Conservation (phyloP, 2,888 invertebrate species). For the Choristoneura rosaceana region DNA sequence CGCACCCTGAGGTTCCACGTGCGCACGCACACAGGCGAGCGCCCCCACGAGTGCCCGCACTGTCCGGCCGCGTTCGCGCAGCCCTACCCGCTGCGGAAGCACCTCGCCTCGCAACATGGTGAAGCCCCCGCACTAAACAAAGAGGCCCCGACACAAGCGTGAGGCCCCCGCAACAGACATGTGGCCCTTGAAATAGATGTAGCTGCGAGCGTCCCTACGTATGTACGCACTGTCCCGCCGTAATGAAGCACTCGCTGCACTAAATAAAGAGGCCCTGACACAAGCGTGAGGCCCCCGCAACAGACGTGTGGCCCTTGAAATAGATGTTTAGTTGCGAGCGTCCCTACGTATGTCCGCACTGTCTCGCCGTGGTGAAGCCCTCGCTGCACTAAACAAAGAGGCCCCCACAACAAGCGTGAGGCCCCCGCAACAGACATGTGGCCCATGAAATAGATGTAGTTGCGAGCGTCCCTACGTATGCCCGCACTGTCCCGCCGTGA, state of each 20-base stretch:
- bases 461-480: conserved; percentile 39
- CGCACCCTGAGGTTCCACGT: conserved; percentile 27
- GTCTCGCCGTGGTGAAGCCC: conserved; percentile 33
- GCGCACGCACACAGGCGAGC: conserved; percentile 42
- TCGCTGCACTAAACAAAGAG: conserved; percentile 49
- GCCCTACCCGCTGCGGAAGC: conserved; percentile 44
- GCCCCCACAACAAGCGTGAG: background rate
- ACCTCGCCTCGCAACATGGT: conserved; percentile 46
- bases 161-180: background rate
- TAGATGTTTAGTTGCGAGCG: conserved; percentile 20
- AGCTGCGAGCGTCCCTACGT: conserved; percentile 35
- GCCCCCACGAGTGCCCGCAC: conserved; percentile 35
- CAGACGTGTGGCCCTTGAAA: background rate
- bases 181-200: no score
- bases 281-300: background rate
- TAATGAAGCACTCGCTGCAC: conserved; percentile 49
- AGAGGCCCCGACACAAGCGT: background rate
- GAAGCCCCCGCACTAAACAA: conserved; percentile 46
- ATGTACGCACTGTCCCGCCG: conserved; percentile 38
- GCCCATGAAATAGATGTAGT: no score
- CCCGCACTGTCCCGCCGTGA: conserved; percentile 38
- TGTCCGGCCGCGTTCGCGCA: conserved; percentile 43
- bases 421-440: background rate
- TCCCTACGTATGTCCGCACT: conserved; percentile 35
- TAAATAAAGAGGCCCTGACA: background rate